Evolutionary conservation across 64 coral and sea anemone genomes (phyloP).

Genomic region (Stylophora pistillata): DNA sequence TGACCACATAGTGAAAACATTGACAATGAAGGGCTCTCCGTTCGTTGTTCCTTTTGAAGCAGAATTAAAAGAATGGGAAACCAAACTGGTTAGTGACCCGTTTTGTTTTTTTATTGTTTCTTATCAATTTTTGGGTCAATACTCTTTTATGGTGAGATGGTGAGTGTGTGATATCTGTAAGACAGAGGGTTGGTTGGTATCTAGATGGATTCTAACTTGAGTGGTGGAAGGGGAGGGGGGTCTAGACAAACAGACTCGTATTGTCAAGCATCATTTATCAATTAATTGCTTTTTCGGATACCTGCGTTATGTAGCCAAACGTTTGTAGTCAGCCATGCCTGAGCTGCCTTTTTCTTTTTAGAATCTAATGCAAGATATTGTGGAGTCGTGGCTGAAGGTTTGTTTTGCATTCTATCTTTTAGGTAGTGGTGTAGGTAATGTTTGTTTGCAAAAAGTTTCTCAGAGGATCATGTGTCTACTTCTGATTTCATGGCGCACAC

Average conservation of each 20-base stretch:
- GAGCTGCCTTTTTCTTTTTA: slow-evolving; percentile 37
- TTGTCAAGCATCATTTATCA: not conserved
- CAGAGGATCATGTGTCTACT: not conserved
- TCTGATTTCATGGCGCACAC: not conserved
- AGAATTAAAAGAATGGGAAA: slow-evolving; percentile 90
- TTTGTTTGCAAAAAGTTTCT: not conserved
- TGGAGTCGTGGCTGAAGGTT: slow-evolving; percentile 98
- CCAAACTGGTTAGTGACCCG: slow-evolving; percentile 67
- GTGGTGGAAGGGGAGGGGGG: no score
- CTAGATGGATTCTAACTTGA: no score
- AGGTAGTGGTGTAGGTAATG: not conserved
- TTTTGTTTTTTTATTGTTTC: not conserved
- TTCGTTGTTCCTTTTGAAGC: slow-evolving; percentile 96
- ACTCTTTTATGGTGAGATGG: not conserved
- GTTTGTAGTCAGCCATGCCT: not conserved
- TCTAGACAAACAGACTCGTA: no score
- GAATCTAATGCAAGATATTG: slow-evolving; percentile 94
- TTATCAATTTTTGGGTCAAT: not conserved
- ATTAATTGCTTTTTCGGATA: not conserved
- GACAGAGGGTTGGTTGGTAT: no score
- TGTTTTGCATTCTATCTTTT: not conserved
- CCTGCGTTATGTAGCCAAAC: no score
- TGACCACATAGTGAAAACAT: slow-evolving; percentile 94
- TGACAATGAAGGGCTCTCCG: slow-evolving; percentile 96
- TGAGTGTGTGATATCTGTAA: no score